Conservation (phyloP, 2,888 invertebrate species). For the Phrixothrix hirtus region DNA sequence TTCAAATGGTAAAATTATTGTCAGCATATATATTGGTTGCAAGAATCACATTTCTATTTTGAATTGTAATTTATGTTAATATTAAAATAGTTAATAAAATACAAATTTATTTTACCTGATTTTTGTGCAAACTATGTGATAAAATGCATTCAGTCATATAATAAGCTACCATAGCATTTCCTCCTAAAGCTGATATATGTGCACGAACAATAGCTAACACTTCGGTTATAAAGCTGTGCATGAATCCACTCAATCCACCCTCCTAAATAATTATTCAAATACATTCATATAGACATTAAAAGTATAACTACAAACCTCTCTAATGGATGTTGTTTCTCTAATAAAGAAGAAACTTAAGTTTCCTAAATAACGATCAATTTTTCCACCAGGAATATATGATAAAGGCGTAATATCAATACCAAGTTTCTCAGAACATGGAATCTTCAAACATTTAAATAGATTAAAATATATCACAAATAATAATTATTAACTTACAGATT, state of each 20-base stretch:
- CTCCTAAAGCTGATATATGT: slow-evolving; percentile 90
- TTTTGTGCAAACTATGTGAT: slow-evolving; percentile 92
- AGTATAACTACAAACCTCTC: slow-evolving; percentile 63
- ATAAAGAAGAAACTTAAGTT: slow-evolving; percentile 94
- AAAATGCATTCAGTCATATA: slow-evolving; percentile 90
- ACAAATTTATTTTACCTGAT: slow-evolving; percentile 70
- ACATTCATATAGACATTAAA: slow-evolving; percentile 4
- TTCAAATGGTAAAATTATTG: too few relatives aligned
- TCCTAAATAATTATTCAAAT: slow-evolving; percentile 56
- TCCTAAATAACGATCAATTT: slow-evolving; percentile 81
- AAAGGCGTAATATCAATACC: slow-evolving; percentile 83
- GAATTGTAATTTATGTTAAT: too few relatives aligned
- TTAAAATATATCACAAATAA: not conserved
- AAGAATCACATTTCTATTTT: too few relatives aligned
- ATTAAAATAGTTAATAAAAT: not conserved
- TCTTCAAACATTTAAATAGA: slow-evolving; percentile 5
- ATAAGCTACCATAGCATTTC: slow-evolving; percentile 93
- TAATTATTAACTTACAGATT: slow-evolving; percentile 1
- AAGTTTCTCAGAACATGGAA: too few relatives aligned
- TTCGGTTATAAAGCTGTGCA: slow-evolving; percentile 92
- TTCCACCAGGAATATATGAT: slow-evolving; percentile 76
- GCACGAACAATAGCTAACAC: slow-evolving; percentile 91
- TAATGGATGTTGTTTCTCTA: slow-evolving; percentile 87
- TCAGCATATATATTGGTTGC: too few relatives aligned
- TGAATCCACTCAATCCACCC: slow-evolving; percentile 92